Evolutionary conservation across 2,113 vertebrate species (phyloP), one percentile per base, ranked within the genome.

Genomic region (Dicrurus megarhynchus): DNA sequence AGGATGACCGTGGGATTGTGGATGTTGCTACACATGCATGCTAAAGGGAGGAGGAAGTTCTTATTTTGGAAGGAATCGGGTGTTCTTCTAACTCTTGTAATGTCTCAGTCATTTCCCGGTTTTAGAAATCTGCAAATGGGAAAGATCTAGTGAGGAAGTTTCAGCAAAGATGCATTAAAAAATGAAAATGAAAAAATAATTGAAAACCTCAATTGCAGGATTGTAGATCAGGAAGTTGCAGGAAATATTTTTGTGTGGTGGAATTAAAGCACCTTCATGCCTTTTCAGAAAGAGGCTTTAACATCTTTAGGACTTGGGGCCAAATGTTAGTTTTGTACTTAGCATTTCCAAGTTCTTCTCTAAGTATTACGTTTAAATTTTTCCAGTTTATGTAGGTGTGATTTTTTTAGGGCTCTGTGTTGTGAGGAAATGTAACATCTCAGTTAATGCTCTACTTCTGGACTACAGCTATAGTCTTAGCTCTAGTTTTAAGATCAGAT

Each of bases 1-100:
- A 27, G 42, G 46, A 44, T 2, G 15, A 44, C 22, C 0, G 0
- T 42, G 41, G 49, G 46, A 22, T 50, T 79, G 18, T 27, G 21
- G 33, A 8, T 35, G 15, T 69, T 61, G 46, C 49, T 79, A 2
- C 21, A 28, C 10, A 1, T 69, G 7, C 35, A 7, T 32, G 20
- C 30, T 74, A 4, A 87, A 82, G 28, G 21, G 30, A 76, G 67
- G 47, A 27, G 13, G 9, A 37, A 8, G 32, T 35, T 61, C n/a
- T 75, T 78, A 4, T 8, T 85, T 42, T 56, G 33, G 53, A 42
- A 76, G 42, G 19, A 76, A 19, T 76, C 4, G 14, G 27, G 3
- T 57, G 22, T 67, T 68, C 18, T 82, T 94, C 6, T 32, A 41
- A 53, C 15, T 49, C n/a, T 6, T 49, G 3, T 44, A 15, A 11